Percentiles rank a stretch among this genome's conserved stretches.
These are phyloP conservation scores for Gnathonemus echidnorhynchus DNA, from an alignment of 2,113 vertebrate species.

Conservation along the genomic window DNA sequence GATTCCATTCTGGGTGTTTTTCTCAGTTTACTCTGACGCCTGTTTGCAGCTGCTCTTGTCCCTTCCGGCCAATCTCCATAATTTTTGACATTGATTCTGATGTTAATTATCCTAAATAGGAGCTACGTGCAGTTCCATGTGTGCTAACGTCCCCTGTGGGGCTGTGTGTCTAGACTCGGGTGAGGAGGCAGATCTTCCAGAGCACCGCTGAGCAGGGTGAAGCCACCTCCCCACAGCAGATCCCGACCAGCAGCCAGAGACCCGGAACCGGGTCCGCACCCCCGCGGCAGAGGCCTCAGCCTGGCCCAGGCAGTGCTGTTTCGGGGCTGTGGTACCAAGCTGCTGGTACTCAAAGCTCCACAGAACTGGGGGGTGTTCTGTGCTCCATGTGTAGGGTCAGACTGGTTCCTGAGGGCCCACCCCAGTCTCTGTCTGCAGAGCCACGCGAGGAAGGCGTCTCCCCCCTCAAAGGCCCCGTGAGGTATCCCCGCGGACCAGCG, in stretches of 20 bases:
- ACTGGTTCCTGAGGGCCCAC: neutral
- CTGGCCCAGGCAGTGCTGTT: neutral
- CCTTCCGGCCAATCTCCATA: too few species aligned
- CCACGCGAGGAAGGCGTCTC: neutral
- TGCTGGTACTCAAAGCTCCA: neutral
- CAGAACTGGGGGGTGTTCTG: neutral
- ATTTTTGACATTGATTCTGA: neutral
- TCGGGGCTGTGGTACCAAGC: neutral
- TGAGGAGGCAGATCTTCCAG: conserved; percentile 23
- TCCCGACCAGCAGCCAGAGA: neutral
- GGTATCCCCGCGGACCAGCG: neutral
- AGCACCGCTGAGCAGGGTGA: neutral
- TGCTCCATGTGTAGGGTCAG: neutral
- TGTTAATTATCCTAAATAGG: neutral
- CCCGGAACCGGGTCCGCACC: too few species aligned
- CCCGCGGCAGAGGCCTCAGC: neutral
- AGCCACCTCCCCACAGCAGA: neutral
- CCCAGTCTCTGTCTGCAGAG: neutral
- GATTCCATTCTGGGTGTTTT: neutral
- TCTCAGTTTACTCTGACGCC: neutral
- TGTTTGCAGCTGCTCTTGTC: too few species aligned
- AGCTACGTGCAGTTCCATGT: neutral
- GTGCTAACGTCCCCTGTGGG: neutral
- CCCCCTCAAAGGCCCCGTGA: neutral
- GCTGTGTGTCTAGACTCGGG: conserved; percentile 12